These are phyloP conservation scores for Plemyria rubiginata DNA, from an alignment of 2,888 invertebrate species.

Conservation along the genomic window DNA sequence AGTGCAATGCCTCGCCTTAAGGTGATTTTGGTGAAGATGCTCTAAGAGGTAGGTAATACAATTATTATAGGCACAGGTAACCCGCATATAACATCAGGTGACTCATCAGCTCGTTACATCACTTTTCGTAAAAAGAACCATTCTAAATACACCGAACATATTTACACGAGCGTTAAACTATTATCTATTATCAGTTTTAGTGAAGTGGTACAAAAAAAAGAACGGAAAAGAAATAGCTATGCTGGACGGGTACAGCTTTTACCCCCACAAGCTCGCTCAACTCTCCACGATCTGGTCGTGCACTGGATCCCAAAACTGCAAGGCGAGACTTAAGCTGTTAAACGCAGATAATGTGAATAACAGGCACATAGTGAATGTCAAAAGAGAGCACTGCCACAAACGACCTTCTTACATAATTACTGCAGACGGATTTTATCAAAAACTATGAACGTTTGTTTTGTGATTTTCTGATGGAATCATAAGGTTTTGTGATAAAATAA, in stretches of 20 bases:
- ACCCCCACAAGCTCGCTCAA: slow-evolving; percentile 34
- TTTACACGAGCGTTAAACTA: no score
- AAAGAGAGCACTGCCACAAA: slow-evolving; percentile 41
- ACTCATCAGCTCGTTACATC: no score
- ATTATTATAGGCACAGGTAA: no score
- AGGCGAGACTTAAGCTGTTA: slow-evolving; percentile 31
- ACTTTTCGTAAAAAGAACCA: no score
- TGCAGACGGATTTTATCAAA: slow-evolving; percentile 31
- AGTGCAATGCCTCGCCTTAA: no score
- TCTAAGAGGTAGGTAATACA: no score
- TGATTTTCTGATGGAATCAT: not conserved
- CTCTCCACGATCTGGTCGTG: slow-evolving; percentile 35
- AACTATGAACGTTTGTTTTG: slow-evolving; percentile 20
- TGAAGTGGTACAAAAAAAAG: slow-evolving; percentile 45
- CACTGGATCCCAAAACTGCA: slow-evolving; percentile 35
- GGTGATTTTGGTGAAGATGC: no score
- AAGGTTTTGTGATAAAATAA: not conserved
- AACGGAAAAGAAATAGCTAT: slow-evolving; percentile 45
- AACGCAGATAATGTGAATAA: slow-evolving; percentile 19
- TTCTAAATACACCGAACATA: no score
- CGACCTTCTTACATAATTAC: slow-evolving; percentile 33
- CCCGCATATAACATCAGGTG: no score
- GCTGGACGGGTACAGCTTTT: slow-evolving; percentile 40
- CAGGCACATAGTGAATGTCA: slow-evolving; percentile 23
- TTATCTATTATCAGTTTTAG: slow-evolving; percentile 32